These are phyloP conservation scores for Spea multiplicata DNA, from an alignment of 2,113 vertebrate species.

Conservation along the genomic window DNA sequence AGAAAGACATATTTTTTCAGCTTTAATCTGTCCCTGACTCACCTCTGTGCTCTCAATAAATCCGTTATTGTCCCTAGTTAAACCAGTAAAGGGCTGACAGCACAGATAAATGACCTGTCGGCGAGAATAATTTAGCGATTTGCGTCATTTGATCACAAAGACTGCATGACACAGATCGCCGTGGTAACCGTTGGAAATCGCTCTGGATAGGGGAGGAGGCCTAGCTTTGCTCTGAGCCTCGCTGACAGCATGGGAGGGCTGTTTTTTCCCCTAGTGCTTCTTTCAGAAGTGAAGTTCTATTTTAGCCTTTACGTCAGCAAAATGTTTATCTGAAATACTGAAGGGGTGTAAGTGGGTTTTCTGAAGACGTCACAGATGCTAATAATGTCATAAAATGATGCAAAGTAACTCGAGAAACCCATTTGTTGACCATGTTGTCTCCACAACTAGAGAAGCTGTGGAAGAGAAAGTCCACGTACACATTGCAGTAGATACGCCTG, in stretches of 20 bases:
- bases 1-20: conserved; percentile 25
- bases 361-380: too few relatives aligned
- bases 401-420: too few relatives aligned
- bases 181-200: conserved; percentile 24
- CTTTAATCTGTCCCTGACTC: conserved; percentile 36
- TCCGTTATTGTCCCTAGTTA: conserved; percentile 35
- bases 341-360: too few relatives aligned
- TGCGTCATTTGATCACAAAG: conserved; percentile 34
- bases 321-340: neutral
- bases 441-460: too few relatives aligned
- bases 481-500: too few relatives aligned
- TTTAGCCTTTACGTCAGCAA: neutral
- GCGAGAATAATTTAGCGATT: conserved; percentile 22
- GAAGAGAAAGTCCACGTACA: too few relatives aligned
- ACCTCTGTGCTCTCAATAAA: conserved; percentile 41
- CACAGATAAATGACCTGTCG: conserved; percentile 30
- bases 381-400: too few relatives aligned
- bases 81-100: conserved; percentile 38
- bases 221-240: neutral
- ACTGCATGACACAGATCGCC: conserved; percentile 33
- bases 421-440: too few relatives aligned
- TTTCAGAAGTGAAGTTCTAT: neutral
- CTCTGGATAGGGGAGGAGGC: conserved; percentile 6
- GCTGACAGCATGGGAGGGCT: neutral
- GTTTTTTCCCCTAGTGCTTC: neutral